Evolutionary conservation across 1,140 invertebrate genomes (phyloP).

Genomic region (Zaprionus vittiger): DNA sequence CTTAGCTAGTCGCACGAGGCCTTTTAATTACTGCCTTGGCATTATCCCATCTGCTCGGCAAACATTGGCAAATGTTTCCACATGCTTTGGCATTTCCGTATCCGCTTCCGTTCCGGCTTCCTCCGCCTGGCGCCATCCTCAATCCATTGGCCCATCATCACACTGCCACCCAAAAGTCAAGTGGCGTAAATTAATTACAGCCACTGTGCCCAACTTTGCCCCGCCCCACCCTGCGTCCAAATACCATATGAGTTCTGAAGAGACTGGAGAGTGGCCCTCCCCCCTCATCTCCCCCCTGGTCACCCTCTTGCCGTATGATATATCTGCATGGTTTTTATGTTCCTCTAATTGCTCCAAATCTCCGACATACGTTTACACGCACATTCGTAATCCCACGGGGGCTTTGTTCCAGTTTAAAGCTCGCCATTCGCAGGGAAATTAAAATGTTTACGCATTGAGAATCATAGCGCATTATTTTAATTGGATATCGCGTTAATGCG

Average conservation of each 20-base stretch:
- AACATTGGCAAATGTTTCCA: conserved; percentile 76
- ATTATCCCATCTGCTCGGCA: conserved; percentile 49
- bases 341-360: conserved; percentile 54
- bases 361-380: conserved; percentile 9
- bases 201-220: conserved; percentile 26
- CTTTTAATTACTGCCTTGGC: conserved; percentile 62
- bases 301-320: conserved; percentile 20
- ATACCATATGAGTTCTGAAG: not conserved
- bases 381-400: not conserved
- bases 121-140: conserved; percentile 34
- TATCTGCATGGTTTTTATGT: conserved; percentile 32
- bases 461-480: conserved; percentile 75
- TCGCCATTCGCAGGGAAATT: conserved; percentile 33
- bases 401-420: conserved; percentile 44
- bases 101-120: conserved; percentile 47
- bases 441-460: conserved; percentile 57
- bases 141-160: conserved; percentile 26
- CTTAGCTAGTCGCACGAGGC: conserved; percentile 47
- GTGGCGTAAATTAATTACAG: conserved; percentile 77
- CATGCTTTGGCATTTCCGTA: conserved; percentile 67
- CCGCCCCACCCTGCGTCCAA: not conserved
- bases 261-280: conserved; percentile 3
- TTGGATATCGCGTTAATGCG: conserved; percentile 53
- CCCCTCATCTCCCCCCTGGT: not conserved
- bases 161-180: conserved; percentile 62